Conservation (phyloP, 1,140 invertebrate genomes). For the Heliconius hewitsoni region DNA sequence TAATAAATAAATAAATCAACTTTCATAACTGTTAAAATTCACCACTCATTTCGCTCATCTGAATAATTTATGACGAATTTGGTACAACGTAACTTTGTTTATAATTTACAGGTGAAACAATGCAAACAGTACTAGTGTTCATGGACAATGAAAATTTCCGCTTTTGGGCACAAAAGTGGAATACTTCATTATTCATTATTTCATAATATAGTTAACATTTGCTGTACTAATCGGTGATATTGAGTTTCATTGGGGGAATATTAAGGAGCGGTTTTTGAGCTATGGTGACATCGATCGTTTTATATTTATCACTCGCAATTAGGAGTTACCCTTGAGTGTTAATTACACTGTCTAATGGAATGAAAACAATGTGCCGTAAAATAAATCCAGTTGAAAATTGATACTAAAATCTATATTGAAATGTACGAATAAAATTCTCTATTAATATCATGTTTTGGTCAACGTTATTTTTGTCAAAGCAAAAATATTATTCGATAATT, state of each 20-base stretch:
- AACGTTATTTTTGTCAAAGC: no score
- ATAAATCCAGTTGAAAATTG: background rate
- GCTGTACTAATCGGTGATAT: constrained; percentile 45
- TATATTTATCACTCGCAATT: constrained; percentile 64
- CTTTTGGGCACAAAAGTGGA: constrained; percentile 46
- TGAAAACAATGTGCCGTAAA: constrained; percentile 14
- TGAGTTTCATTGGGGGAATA: constrained; percentile 40
- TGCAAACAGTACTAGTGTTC: constrained; percentile 62
- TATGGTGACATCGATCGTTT: constrained; percentile 47
- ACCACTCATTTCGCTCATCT: constrained; percentile 3
- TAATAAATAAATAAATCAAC: background rate
- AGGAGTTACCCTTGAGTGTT: constrained; percentile 67
- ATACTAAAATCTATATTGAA: constrained; percentile 20
- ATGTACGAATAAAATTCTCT: no score
- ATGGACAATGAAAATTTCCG: constrained; percentile 59
- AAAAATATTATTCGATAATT: no score
- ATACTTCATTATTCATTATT: constrained; percentile 62
- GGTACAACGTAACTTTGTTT: constrained; percentile 32
- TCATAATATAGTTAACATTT: constrained; percentile 51
- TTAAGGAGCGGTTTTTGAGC: constrained; percentile 61
- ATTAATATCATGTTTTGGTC: no score
- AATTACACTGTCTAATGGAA: constrained; percentile 77
- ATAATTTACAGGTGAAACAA: constrained; percentile 55
- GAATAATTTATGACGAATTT: constrained; percentile 37
- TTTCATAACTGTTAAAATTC: background rate